Conservation (phyloP, 2,113 vertebrate genomes). For the Climacteris rufus region DNA sequence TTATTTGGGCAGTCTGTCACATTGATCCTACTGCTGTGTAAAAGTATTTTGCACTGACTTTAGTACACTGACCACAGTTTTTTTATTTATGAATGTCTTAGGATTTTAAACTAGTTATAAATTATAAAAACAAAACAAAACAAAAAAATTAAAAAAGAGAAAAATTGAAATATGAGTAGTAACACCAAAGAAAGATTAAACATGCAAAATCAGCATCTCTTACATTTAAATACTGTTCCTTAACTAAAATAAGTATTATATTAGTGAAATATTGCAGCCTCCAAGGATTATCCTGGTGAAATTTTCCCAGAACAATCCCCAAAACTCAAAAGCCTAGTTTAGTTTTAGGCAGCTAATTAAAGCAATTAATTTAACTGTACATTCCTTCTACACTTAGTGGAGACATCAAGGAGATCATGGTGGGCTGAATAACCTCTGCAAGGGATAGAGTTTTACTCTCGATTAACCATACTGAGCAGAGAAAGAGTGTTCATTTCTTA, state of each 20-base stretch:
- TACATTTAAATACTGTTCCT: not conserved
- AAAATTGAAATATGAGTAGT: not conserved
- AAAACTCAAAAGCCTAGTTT: not conserved
- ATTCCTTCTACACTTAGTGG: not conserved
- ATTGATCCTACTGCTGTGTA: not conserved
- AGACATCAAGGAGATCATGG: not conserved
- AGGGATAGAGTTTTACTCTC: not conserved
- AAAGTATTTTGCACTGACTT: not conserved
- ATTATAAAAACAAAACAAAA: not conserved
- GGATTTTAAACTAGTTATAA: not conserved
- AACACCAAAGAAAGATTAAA: not conserved
- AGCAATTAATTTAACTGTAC: not conserved
- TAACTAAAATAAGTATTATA: not conserved
- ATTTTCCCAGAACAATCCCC: not conserved
- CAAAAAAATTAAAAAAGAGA: too few species aligned
- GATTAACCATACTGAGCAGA: not conserved
- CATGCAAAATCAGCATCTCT: not conserved
- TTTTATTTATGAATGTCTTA: not conserved
- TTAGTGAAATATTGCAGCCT: not conserved
- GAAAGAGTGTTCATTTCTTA: not conserved
- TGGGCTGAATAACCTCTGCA: not conserved
- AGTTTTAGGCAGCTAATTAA: slow-evolving; percentile 21
- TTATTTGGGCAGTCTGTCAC: not conserved
- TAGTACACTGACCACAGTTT: fast-evolving
- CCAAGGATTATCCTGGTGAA: not conserved